Evolutionary conservation across 2,113 vertebrate genomes (phyloP).

Genomic region (Chauna torquata): DNA sequence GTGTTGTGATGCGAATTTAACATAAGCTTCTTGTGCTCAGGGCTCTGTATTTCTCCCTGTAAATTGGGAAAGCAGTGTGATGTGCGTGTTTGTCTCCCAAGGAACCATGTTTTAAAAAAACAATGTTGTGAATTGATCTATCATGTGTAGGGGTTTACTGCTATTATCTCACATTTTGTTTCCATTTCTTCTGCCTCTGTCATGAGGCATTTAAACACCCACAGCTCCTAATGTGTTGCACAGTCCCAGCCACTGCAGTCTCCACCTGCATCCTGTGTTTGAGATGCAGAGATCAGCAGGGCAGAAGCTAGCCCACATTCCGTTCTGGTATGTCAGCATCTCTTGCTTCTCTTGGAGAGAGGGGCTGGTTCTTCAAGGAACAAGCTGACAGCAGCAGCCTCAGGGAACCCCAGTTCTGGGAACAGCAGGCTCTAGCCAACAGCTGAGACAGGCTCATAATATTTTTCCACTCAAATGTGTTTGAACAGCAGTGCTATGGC

Average conservation of each 20-base stretch:
- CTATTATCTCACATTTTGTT: rapidly evolving
- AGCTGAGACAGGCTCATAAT: background rate
- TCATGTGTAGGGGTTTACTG: background rate
- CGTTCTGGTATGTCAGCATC: background rate
- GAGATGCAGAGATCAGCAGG: background rate
- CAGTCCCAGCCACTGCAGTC: background rate
- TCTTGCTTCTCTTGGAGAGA: background rate
- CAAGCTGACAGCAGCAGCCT: background rate
- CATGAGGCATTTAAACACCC: background rate
- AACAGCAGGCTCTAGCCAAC: background rate
- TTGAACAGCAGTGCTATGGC: background rate
- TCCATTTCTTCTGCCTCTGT: background rate
- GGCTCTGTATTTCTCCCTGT: background rate
- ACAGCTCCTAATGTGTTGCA: background rate
- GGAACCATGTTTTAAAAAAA: background rate
- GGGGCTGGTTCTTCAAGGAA: background rate
- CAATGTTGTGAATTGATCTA: background rate
- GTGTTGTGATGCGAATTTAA: background rate
- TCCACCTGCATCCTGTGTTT: background rate
- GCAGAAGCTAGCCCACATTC: background rate
- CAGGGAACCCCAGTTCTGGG: background rate
- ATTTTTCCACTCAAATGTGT: background rate
- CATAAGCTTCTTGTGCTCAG: background rate
- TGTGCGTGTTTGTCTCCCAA: background rate
- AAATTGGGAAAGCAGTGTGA: background rate